Percentiles rank a stretch among this genome's conserved stretches.
These are phyloP conservation scores for Semaprochilodus insignis DNA, from an alignment of 2,797 vertebrate genomes.

Conservation along the genomic window DNA sequence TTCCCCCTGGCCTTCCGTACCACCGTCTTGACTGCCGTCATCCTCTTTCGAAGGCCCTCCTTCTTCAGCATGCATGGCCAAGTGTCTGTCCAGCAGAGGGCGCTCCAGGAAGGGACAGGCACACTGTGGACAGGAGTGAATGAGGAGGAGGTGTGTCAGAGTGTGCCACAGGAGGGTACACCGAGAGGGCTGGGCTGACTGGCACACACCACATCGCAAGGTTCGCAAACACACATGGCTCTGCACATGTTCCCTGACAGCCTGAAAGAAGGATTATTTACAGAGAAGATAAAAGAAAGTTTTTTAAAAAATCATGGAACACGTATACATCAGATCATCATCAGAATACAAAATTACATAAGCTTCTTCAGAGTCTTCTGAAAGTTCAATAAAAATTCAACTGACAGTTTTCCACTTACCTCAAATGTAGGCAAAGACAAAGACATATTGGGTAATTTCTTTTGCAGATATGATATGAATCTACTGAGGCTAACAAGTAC, in stretches of 20 bases:
- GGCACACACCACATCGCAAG: slow-evolving; percentile 87
- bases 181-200: slow-evolving; percentile 84
- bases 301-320: background rate
- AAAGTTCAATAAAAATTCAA: background rate
- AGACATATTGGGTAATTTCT: background rate
- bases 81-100: slow-evolving; percentile 81
- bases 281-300: background rate
- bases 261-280: slow-evolving; percentile 63
- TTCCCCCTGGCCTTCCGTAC: slow-evolving; percentile 73
- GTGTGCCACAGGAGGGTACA: slow-evolving; percentile 94
- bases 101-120: slow-evolving; percentile 85
- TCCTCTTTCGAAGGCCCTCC: slow-evolving; percentile 72
- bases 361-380: too few species aligned
- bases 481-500: background rate
- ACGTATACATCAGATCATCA: background rate
- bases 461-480: background rate
- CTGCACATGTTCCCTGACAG: slow-evolving; percentile 86
- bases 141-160: slow-evolving; percentile 86
- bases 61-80: slow-evolving; percentile 82
- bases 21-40: slow-evolving; percentile 51
- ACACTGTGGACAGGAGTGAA: slow-evolving; percentile 92
- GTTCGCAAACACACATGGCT: slow-evolving; percentile 87
- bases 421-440: too few species aligned
- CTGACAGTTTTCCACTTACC: background rate
- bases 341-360: too few species aligned